Evolutionary conservation across 1,140 invertebrate species (phyloP).

Genomic region (Drosophila carrolli): DNA sequence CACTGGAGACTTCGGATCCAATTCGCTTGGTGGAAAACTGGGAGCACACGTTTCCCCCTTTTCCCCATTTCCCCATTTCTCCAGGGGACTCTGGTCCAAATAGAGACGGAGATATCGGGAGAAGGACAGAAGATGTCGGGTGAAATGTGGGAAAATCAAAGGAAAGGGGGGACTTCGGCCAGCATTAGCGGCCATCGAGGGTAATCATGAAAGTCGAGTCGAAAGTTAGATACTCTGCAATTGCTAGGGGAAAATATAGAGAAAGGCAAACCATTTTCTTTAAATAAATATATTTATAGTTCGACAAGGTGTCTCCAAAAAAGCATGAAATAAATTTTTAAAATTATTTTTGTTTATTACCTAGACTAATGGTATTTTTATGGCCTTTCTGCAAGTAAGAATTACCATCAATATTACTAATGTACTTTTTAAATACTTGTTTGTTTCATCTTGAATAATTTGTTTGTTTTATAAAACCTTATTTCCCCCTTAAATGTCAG

Average conservation of each 20-base stretch:
- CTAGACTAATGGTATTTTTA: no score
- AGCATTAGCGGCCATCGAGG: slow-evolving; percentile 24
- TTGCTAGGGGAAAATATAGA: background rate
- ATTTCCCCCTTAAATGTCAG: no score
- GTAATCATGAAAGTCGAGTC: background rate
- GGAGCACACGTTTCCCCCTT: slow-evolving; percentile 31
- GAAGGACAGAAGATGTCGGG: slow-evolving; percentile 13
- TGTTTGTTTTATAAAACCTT: no score
- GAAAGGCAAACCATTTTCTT: no score
- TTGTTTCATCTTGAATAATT: no score
- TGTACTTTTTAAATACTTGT: no score
- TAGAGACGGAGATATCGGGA: slow-evolving; percentile 31
- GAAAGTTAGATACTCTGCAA: slow-evolving; percentile 10
- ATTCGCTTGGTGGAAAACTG: slow-evolving; percentile 22
- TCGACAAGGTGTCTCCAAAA: no score
- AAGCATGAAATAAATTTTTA: no score
- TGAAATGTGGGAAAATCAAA: slow-evolving; percentile 1
- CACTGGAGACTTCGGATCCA: slow-evolving; percentile 26
- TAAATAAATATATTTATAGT: no score
- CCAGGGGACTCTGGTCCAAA: slow-evolving; percentile 34
- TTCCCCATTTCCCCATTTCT: background rate
- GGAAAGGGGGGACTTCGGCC: slow-evolving; percentile 26
- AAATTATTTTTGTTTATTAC: no score
- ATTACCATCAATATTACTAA: no score
- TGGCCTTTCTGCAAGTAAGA: no score